These are phyloP conservation scores for Laterallus jamaicensis DNA, from an alignment of 2,113 vertebrate genomes.

Conservation along the genomic window DNA sequence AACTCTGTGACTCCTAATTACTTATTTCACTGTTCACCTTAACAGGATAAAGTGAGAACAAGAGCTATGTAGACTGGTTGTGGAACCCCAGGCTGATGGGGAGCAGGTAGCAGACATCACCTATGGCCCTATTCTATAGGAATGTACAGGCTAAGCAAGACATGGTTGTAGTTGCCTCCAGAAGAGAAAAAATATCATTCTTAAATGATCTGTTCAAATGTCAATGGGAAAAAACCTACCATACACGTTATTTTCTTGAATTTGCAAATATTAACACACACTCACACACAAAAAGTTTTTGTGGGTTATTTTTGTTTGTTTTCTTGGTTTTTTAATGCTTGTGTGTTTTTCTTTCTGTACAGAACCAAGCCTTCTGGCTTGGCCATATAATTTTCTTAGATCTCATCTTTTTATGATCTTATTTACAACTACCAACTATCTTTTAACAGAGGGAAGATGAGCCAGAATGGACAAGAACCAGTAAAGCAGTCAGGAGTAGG, in stretches of 20 bases:
- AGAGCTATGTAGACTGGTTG: not conserved
- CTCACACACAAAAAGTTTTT: not conserved
- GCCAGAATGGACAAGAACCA: constrained; percentile 85
- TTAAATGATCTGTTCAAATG: not conserved
- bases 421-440: not conserved
- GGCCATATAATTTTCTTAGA: not conserved
- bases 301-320: not conserved
- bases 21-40: not conserved
- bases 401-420: not conserved
- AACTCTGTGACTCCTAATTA: not conserved
- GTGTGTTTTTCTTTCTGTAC: not conserved
- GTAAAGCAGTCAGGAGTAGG: constrained; percentile 79
- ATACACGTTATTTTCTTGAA: not conserved
- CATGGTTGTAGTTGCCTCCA: not conserved
- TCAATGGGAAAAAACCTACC: not conserved
- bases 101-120: not conserved
- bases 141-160: not conserved
- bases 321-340: not conserved
- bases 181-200: not conserved
- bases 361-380: not conserved
- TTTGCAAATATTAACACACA: not conserved
- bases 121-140: not conserved
- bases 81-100: not conserved
- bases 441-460: constrained; percentile 86
- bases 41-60: not conserved